Evolutionary conservation across 2,888 invertebrate species (phyloP).

Genomic region (Hoplodrina ambigua): DNA sequence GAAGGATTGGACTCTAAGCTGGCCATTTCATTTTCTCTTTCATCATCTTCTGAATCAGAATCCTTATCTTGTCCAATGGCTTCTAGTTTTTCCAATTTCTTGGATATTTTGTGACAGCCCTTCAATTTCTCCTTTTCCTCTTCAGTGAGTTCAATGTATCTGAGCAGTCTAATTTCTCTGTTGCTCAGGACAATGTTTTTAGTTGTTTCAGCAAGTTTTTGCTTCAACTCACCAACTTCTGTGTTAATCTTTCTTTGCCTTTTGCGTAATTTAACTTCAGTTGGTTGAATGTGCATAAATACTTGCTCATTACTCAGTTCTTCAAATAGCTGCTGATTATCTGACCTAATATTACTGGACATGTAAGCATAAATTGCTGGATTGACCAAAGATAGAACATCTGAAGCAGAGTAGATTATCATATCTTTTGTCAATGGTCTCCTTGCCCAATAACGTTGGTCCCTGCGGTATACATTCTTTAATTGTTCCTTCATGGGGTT

Average conservation of each 20-base stretch:
- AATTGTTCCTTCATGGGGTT: slow-evolving; percentile 98
- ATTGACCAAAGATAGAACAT: slow-evolving; percentile 96
- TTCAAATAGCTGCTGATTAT: slow-evolving; percentile 93
- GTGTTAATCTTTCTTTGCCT: slow-evolving; percentile 97
- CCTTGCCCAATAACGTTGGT: slow-evolving; percentile 97
- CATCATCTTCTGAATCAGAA: slow-evolving; percentile 94
- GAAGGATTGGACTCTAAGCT: slow-evolving; percentile 95
- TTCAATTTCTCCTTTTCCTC: slow-evolving; percentile 98
- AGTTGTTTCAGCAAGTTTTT: slow-evolving; percentile 94
- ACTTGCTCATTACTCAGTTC: slow-evolving; percentile 97
- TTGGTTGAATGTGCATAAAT: slow-evolving; percentile 95
- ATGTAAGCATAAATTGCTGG: slow-evolving; percentile 94
- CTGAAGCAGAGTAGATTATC: slow-evolving; percentile 97
- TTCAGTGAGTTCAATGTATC: slow-evolving; percentile 97
- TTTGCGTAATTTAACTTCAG: slow-evolving; percentile 96
- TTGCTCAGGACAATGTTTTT: slow-evolving; percentile 97
- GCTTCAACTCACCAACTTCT: slow-evolving; percentile 96
- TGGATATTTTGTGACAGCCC: slow-evolving; percentile 97
- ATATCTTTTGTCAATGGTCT: slow-evolving; percentile 97
- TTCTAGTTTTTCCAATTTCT: slow-evolving; percentile 97
- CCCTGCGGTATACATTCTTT: slow-evolving; percentile 95
- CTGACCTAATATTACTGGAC: slow-evolving; percentile 92
- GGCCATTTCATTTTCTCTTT: slow-evolving; percentile 94
- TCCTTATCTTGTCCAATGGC: slow-evolving; percentile 94
- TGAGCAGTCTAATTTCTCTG: slow-evolving; percentile 96